phyloP scores from a whole-genome alignment of 2,888 invertebrate genomes.

The Phymatocera aterrima region DNA sequence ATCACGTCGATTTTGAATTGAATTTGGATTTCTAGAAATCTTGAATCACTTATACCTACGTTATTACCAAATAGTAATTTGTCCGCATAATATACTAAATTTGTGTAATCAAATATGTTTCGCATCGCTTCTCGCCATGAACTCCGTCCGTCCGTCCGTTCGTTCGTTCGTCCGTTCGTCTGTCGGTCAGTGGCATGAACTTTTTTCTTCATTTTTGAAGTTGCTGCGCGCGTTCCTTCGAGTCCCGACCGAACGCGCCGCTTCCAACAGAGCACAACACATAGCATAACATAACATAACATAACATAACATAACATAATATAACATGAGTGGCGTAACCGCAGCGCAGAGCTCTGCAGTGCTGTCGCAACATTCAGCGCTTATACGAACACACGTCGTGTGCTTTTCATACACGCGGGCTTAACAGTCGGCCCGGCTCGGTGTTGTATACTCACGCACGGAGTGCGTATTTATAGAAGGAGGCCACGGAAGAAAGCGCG shows the following conservation, averaged over 20 bases:
- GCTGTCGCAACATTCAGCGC: slow-evolving; percentile 34
- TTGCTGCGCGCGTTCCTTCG: neutral
- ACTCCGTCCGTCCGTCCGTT: too few relatives aligned
- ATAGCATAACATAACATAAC: neutral
- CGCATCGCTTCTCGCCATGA: too few relatives aligned
- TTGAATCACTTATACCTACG: neutral
- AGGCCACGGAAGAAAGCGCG: slow-evolving; percentile 67
- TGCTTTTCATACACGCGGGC: slow-evolving; percentile 43
- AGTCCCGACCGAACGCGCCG: neutral
- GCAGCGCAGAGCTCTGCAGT: slow-evolving; percentile 30
- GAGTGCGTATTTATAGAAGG: slow-evolving; percentile 63
- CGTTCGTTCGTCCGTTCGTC: too few relatives aligned
- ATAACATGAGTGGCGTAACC: slow-evolving; percentile 25
- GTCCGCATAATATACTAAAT: too few relatives aligned
- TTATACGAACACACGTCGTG: slow-evolving; percentile 26
- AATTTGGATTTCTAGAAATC: slow-evolving; percentile 23
- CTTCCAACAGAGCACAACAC: neutral
- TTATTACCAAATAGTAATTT: slow-evolving; percentile 9
- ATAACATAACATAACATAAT: slow-evolving; percentile 10
- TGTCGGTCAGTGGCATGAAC: too few relatives aligned
- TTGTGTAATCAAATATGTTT: too few relatives aligned
- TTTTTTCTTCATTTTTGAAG: neutral
- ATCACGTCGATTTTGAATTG: neutral
- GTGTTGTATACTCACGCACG: slow-evolving; percentile 37
- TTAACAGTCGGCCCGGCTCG: slow-evolving; percentile 31